Conservation (phyloP, 2,113 vertebrate genomes). For the Hypanus sabinus region DNA sequence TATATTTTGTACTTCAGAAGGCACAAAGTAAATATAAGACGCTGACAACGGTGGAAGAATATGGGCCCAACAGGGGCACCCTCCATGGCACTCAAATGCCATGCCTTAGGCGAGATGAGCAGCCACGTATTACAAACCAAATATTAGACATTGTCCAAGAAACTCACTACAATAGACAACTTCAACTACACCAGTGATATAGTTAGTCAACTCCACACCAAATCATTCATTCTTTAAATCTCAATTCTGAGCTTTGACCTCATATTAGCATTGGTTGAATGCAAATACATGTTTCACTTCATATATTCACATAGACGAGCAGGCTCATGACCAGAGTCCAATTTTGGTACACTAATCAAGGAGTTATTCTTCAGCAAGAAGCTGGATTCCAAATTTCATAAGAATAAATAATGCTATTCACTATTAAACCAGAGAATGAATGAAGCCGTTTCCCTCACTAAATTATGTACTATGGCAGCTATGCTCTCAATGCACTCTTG, state of each 20-base stretch:
- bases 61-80: neutral
- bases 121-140: too few relatives aligned
- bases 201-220: neutral
- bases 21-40: neutral
- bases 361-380: neutral
- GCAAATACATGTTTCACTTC: neutral
- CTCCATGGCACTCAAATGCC: neutral
- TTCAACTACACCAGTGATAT: neutral
- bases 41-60: neutral
- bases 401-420: neutral
- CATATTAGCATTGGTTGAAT: neutral
- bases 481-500: neutral
- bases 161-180: neutral
- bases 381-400: neutral
- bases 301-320: neutral
- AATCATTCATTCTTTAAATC: neutral
- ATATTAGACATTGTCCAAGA: neutral
- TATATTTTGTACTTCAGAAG: neutral
- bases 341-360: neutral
- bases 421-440: neutral
- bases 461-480: neutral
- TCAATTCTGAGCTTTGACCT: too few relatives aligned
- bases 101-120: neutral
- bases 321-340: neutral
- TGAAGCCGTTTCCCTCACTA: neutral